Conservation (phyloP, 2,888 invertebrate genomes). For the Siphlonurus alternatus region DNA sequence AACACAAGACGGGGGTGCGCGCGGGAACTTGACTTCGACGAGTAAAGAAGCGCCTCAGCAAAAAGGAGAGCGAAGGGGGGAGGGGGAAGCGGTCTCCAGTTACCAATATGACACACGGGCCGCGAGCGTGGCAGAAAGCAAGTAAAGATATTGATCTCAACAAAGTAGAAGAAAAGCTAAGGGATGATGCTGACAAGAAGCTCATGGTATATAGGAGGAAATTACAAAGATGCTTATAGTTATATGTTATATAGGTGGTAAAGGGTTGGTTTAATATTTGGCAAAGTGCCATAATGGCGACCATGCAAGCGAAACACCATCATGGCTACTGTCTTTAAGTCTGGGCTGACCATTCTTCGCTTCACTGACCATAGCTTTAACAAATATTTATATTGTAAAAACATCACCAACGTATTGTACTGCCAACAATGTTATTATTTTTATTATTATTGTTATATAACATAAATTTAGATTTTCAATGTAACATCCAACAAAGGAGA, state of each 20-base stretch:
- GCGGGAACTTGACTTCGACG: no score
- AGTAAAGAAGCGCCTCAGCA: no score
- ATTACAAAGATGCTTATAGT: background rate
- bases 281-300: background rate
- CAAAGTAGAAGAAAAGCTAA: background rate
- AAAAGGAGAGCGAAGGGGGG: background rate
- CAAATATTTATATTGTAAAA: no score
- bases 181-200: background rate
- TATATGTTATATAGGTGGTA: background rate
- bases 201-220: background rate
- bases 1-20: no score
- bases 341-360: background rate
- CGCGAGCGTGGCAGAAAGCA: background rate
- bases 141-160: background rate
- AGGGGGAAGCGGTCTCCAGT: background rate
- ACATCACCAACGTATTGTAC: no score
- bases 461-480: no score
- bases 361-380: background rate
- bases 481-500: no score
- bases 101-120: background rate
- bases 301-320: background rate
- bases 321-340: background rate
- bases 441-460: no score
- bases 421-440: no score
- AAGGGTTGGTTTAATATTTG: background rate